Percentiles rank a stretch among this genome's conserved stretches.
Evolutionary conservation across 2,113 vertebrate species (phyloP).

Genomic region (Cyprinodon tularosa): DNA sequence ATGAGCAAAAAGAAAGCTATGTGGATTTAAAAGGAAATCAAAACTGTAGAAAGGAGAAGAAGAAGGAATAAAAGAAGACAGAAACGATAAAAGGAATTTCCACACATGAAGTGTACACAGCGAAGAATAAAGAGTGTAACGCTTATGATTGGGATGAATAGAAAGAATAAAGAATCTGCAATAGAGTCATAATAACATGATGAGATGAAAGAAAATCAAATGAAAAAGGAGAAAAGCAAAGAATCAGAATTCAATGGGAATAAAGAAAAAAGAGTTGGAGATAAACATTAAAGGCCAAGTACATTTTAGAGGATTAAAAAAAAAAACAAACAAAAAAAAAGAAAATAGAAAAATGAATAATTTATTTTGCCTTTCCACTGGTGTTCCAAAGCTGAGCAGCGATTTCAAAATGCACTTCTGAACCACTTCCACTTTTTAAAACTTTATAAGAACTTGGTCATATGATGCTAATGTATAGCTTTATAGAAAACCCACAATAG

Average conservation of each 20-base stretch:
- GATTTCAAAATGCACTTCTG: background rate
- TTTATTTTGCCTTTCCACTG: too few species aligned
- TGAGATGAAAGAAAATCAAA: background rate
- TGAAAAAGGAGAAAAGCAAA: background rate
- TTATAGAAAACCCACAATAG: background rate
- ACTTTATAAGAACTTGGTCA: too few species aligned
- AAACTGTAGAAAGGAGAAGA: background rate
- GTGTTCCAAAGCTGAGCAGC: background rate
- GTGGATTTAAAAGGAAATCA: background rate
- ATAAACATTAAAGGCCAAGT: background rate
- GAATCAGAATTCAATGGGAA: background rate
- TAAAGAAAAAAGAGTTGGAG: background rate
- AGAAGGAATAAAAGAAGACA: background rate
- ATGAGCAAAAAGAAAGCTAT: background rate
- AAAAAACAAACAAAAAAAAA: too few species aligned
- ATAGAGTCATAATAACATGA: background rate
- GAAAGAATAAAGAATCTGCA: background rate
- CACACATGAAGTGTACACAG: background rate
- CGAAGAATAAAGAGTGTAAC: background rate
- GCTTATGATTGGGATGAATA: background rate
- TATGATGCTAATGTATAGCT: too few species aligned
- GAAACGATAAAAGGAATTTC: background rate
- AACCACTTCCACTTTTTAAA: background rate
- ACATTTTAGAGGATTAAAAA: background rate
- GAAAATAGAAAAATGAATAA: background rate